Base-by-base conservation (phyloP, 2,888 invertebrate genomes). In the Zhengitettix transpicula region DNA sequence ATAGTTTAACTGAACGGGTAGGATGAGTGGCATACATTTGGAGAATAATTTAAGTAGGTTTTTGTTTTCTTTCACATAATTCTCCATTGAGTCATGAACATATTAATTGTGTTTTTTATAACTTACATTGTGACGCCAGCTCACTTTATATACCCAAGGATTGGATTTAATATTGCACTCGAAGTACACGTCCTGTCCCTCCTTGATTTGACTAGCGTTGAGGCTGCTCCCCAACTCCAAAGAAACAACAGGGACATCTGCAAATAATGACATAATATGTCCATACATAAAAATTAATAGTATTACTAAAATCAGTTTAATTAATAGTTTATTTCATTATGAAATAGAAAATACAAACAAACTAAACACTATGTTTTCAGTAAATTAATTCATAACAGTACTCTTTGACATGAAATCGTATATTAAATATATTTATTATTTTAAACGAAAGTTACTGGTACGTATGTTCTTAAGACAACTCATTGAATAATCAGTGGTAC, bases 91-190 rank as follows among this genome's bases (percentile, higher is more conserved):
- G 5, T 44, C 12, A 11, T 12, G n/a, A n/a, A n/a, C n/a, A n/a
- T n/a, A n/a, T 12, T 12, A 52, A 52, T 12, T 10, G 12, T 52
- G 16, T 12, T 12, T 52, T 9, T 52, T 10, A 12, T 53, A 64
- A 78, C 82, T 82, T 75, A 86, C 86, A 71, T 85, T 84, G 69
- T 85, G 85, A 68, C 81, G 77, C 87, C 87, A 87, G 68, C 82
- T 82, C 67, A 87, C 84, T 78, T 83, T 83, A 71, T 83, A 83
- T 58, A 86, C 82, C 82, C 84, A 87, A 0, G 92, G 92, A 75
- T 92, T 91, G 40, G 92, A 87, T 71, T 85, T 87, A 68, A 92
- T 89, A 72, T 84, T 88, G 77, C 92, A 92, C 71, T 92, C 91
- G 71, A 92, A 91, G 77, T 90, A 91, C 12, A 92, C 90, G 71